phyloP scores from a whole-genome alignment of 2,888 invertebrate genomes.

The Ashinkailepas kermadecensis region DNA sequence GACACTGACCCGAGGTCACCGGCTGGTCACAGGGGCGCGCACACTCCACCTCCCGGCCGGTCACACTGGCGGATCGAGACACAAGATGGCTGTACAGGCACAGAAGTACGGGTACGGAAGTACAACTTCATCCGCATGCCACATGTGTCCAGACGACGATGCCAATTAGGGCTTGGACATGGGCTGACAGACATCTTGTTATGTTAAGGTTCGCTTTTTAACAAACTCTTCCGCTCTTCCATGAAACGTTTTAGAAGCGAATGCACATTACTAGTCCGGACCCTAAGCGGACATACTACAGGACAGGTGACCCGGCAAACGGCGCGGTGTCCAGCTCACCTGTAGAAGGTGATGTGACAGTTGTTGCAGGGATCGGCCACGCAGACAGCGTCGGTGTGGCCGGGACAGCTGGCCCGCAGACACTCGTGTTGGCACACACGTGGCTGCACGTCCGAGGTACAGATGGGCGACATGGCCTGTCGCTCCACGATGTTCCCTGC shows the following conservation, averaged over 20 bases:
- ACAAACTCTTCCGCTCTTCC: no score
- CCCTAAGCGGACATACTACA: no score
- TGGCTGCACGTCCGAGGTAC: slow-evolving; percentile 36
- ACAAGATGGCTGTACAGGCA: no score
- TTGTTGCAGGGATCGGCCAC: slow-evolving; percentile 41
- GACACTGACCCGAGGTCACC: slow-evolving; percentile 36
- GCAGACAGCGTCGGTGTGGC: slow-evolving; percentile 40
- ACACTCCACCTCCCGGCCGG: slow-evolving; percentile 11
- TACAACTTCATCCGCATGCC: no score
- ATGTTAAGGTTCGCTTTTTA: no score
- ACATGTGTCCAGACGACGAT: no score
- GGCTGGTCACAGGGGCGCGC: slow-evolving; percentile 34
- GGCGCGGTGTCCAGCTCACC: slow-evolving; percentile 27
- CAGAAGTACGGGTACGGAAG: no score
- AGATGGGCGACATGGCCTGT: slow-evolving; percentile 36
- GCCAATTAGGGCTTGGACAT: no score
- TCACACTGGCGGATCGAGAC: not conserved
- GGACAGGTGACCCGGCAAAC: no score
- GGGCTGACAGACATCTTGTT: no score
- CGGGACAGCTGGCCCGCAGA: slow-evolving; percentile 37
- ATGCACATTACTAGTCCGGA: no score
- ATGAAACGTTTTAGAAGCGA: no score
- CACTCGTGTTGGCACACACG: slow-evolving; percentile 40
- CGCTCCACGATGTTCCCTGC: slow-evolving; percentile 37
- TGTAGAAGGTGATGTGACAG: slow-evolving; percentile 39